These are phyloP conservation scores for Tiaroga cobitis DNA, from an alignment of 2,797 vertebrate genomes.

Conservation along the genomic window DNA sequence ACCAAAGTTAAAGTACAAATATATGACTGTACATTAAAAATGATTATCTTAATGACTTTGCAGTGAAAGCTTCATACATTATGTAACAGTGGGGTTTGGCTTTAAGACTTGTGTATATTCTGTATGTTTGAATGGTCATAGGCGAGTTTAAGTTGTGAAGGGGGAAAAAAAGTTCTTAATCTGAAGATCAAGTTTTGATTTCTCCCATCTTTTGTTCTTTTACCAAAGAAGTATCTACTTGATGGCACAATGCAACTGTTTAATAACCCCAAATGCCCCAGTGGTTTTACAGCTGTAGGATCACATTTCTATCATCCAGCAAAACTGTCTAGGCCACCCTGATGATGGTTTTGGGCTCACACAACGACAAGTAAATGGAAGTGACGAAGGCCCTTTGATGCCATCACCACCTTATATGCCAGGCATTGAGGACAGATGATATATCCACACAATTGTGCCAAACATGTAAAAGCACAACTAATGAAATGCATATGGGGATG, in stretches of 20 bases:
- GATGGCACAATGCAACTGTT: conserved; percentile 26
- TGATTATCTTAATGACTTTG: background rate
- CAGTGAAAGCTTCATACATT: too few relatives aligned
- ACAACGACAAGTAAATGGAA: conserved; percentile 41
- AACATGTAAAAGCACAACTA: conserved; percentile 32
- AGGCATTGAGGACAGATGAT: conserved; percentile 52
- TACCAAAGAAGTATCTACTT: background rate
- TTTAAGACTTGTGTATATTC: background rate
- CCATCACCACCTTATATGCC: conserved; percentile 41
- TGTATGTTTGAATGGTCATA: background rate
- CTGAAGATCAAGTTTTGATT: conserved; percentile 11
- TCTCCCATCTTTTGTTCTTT: background rate
- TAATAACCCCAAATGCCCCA: conserved; percentile 16
- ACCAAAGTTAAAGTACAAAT: background rate
- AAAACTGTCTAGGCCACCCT: background rate
- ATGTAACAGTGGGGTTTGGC: too few relatives aligned
- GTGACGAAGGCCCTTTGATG: background rate
- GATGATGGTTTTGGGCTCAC: conserved; percentile 12
- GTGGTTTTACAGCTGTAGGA: conserved; percentile 13
- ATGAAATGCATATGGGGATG: conserved; percentile 55
- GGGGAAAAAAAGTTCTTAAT: background rate
- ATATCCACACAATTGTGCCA: background rate
- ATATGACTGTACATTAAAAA: background rate
- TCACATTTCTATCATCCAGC: conserved; percentile 23
- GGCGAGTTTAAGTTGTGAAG: background rate